A percentile compares a stretch with the other conserved stretches of the same genome.
Evolutionary conservation across 2,113 vertebrate genomes (phyloP).

Genomic region (Alosa alosa): DNA sequence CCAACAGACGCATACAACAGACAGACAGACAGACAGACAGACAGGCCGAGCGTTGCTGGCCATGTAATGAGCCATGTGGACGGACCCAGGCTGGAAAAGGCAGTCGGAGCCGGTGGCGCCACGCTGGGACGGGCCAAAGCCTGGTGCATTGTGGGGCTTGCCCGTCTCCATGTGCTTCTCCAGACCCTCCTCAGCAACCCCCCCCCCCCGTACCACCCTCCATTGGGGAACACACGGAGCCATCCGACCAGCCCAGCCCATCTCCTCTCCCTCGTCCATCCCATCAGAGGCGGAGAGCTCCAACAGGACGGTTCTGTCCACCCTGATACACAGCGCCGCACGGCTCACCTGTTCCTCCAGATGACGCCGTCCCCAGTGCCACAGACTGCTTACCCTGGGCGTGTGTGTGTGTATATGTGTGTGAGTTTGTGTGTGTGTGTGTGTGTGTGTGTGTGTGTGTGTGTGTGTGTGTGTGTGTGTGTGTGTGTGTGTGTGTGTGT

Average conservation of each 20-base stretch:
- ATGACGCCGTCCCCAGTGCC: not conserved
- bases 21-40: conserved; percentile 1
- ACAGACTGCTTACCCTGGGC: not conserved
- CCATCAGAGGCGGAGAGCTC: not conserved
- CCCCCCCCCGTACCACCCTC: conserved; percentile 31
- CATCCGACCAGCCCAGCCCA: conserved; percentile 7
- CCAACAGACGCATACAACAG: not conserved
- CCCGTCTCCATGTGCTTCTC: not conserved
- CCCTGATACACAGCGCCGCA: not conserved
- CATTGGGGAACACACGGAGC: conserved; percentile 26
- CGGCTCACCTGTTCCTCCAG: not conserved
- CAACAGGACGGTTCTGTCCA: not conserved
- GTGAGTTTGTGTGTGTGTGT: not conserved
- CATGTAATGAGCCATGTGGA: not conserved
- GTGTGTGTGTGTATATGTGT: not conserved
- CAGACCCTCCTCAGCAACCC: conserved; percentile 17
- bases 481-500: not conserved
- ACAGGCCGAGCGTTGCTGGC: not conserved
- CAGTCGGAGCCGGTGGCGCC: conserved; percentile 22
- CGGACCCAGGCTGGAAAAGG: conserved; percentile 17
- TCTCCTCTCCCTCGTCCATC: not conserved
- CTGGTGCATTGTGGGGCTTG: conserved; percentile 8
- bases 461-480: too few relatives aligned
- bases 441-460: too few relatives aligned
- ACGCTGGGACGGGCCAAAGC: conserved; percentile 31